These are phyloP conservation scores for Typhlichthys subterraneus DNA, from an alignment of 2,797 vertebrate genomes.

Conservation along the genomic window DNA sequence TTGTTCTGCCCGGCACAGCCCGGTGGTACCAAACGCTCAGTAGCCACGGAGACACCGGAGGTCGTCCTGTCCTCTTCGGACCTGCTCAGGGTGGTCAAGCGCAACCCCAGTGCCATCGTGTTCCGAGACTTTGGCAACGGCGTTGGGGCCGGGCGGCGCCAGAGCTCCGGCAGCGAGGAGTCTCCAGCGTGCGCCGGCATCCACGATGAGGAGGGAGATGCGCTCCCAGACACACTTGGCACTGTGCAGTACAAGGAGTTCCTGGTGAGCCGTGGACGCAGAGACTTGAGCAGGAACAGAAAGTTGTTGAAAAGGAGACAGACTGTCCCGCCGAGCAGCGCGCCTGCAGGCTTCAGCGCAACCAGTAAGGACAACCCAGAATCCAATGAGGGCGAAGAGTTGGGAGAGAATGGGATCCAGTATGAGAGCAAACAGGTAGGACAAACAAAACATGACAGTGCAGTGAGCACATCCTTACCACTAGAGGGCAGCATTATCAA, in stretches of 20 bases:
- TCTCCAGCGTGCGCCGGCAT: slow-evolving; percentile 19
- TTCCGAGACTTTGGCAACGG: slow-evolving; percentile 59
- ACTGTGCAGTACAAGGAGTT: slow-evolving; percentile 62
- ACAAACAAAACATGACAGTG: slow-evolving; percentile 9
- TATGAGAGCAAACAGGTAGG: slow-evolving; percentile 53
- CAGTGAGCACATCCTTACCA: slow-evolving; percentile 23
- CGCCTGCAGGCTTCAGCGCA: slow-evolving; percentile 21
- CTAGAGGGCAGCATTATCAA: slow-evolving; percentile 47
- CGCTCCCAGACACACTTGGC: slow-evolving; percentile 62
- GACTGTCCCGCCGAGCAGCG: slow-evolving; percentile 37
- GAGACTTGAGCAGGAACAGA: slow-evolving; percentile 62
- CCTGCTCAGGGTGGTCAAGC: slow-evolving; percentile 74
- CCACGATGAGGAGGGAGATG: slow-evolving; percentile 57
- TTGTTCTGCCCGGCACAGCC: not conserved
- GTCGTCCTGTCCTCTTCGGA: slow-evolving; percentile 43
- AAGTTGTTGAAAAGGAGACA: slow-evolving; percentile 58
- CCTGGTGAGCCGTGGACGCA: slow-evolving; percentile 67
- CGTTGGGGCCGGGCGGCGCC: slow-evolving; percentile 13
- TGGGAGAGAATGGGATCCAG: slow-evolving; percentile 34
- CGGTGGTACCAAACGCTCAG: slow-evolving; percentile 1
- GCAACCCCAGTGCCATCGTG: slow-evolving; percentile 74
- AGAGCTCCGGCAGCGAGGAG: slow-evolving; percentile 51
- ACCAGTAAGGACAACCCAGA: slow-evolving; percentile 23
- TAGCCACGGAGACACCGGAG: not conserved
- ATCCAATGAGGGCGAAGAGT: slow-evolving; percentile 30